Evolutionary conservation across 2,113 vertebrate genomes (phyloP), one percentile per base, ranked within the genome.

Genomic region (Beaufortia kweichowensis): DNA sequence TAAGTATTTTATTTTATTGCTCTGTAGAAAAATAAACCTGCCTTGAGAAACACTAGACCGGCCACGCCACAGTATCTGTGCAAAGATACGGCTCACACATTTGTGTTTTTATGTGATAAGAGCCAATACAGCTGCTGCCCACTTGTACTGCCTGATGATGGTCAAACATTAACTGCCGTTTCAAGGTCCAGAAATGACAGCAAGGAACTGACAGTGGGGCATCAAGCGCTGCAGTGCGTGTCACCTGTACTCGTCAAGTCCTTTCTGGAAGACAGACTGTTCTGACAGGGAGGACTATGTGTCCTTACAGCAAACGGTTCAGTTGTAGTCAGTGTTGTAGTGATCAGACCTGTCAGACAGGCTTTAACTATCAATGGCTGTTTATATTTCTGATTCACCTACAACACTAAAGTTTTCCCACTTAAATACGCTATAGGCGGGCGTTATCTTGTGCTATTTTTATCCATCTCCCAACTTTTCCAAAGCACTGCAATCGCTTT

Each of bases 151-250:
- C 77, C 65, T 65, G 29, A 41, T 71, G 84, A 63, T 85, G 86
- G 87, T 83, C 82, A 92, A 91, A 91, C 83, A 92, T 92, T 91
- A 91, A 91, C 89, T 80, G 85, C 81, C 76, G 63, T 88, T 86
- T 85, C 81, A 88, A 87, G 85, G 84, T 86, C 86, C 86, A 88
- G 77, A 69, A 57, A 75, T 66, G 69, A 28, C 39, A 61, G 59
- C 41, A 41, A 68, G 56, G 66, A 79, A 31, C 53, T 17, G 65
- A 75, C 56, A 68, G 56, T 1, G 5, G 43, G 29, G 33, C 66
- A 69, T 23, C 48, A 24, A 50, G 48, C 8, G 26, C 57, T 62
- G 69, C 72, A 21, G 24, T 31, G 63, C 23, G 3, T 63, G 26
- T 66, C 23, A 24, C 24, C 35, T 69, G 11, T 55, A n/a, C 67